phyloP scores from a whole-genome alignment of 2,113 vertebrate genomes.

The Gila orcuttii region DNA sequence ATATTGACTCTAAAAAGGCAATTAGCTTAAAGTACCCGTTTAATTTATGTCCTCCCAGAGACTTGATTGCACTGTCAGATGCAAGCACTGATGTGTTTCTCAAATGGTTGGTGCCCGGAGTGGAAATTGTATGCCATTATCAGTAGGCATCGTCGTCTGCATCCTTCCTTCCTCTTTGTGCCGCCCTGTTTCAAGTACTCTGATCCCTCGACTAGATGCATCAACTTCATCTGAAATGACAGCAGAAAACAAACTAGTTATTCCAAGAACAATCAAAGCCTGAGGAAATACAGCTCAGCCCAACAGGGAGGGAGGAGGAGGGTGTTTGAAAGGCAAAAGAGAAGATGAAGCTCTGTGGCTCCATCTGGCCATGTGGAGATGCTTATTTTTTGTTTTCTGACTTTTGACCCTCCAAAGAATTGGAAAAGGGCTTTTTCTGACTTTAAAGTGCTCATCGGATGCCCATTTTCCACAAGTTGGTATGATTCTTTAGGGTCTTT shows the following conservation, averaged over 20 bases:
- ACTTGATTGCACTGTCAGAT: neutral
- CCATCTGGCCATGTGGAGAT: neutral
- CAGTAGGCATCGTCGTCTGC: neutral
- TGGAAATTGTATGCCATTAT: neutral
- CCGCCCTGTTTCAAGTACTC: neutral
- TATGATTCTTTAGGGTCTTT: too few species aligned
- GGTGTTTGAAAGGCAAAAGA: neutral
- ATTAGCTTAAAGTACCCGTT: neutral
- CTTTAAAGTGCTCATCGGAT: too few species aligned
- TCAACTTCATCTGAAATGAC: neutral
- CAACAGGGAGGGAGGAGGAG: neutral
- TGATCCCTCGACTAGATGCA: neutral
- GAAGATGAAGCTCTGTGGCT: neutral
- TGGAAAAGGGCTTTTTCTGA: neutral
- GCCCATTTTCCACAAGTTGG: too few species aligned
- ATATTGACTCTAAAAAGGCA: neutral
- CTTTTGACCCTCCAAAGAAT: neutral
- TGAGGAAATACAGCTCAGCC: neutral
- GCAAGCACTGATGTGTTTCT: neutral
- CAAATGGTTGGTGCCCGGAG: neutral
- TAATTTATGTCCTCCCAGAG: neutral
- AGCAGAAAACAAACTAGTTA: neutral
- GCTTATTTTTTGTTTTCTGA: neutral
- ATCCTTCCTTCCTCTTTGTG: conserved; percentile 27
- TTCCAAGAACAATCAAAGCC: conserved; percentile 1